Conservation (phyloP, 2,797 vertebrate genomes). For the Xiphophorus birchmanni region DNA sequence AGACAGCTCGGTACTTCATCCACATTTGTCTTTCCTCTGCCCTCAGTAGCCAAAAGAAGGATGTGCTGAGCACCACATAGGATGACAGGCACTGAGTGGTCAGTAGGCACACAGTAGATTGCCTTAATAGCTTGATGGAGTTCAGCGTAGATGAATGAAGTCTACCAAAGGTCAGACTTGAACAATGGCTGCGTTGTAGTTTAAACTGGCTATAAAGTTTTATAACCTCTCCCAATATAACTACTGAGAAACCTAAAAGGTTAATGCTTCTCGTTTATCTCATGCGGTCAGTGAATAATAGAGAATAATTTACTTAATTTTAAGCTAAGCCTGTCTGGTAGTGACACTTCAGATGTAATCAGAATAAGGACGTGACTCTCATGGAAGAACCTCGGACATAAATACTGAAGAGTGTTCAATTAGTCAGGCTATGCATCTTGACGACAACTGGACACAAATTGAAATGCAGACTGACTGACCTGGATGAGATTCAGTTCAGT, state of each 20-base stretch:
- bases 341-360: conserved; percentile 9
- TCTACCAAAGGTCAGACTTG: conserved; percentile 41
- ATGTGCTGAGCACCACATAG: conserved; percentile 32
- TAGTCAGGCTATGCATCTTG: background rate
- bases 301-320: background rate
- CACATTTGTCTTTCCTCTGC: conserved; percentile 20
- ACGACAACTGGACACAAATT: background rate
- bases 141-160: conserved; percentile 30
- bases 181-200: conserved; percentile 25
- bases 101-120: conserved; percentile 34
- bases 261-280: conserved; percentile 9
- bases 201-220: conserved; percentile 11
- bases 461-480: background rate
- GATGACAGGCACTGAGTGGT: conserved; percentile 43
- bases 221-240: conserved; percentile 19
- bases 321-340: conserved; percentile 1
- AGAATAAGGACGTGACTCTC: conserved; percentile 1
- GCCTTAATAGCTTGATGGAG: conserved; percentile 23
- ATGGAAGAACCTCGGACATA: background rate
- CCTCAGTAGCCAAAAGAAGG: conserved; percentile 45
- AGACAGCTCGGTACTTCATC: conserved; percentile 29
- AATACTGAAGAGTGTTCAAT: conserved; percentile 3
- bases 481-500: background rate
- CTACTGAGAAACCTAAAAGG: background rate
- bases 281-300: background rate